Conservation (phyloP, 2,888 invertebrate species). For the Patella depressa region DNA sequence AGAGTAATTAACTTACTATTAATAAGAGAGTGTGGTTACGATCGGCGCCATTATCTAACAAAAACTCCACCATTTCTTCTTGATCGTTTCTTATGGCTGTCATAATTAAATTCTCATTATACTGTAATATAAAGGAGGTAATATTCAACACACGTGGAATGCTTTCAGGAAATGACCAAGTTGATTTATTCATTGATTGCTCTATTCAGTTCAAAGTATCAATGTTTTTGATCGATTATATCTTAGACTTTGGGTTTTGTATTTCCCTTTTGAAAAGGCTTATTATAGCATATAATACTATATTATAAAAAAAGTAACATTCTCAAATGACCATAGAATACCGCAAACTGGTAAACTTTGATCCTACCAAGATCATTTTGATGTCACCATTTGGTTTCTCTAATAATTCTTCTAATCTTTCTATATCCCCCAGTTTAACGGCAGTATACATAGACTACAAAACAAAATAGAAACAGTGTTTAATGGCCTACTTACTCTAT, state of each 20-base stretch:
- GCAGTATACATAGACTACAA: slow-evolving; percentile 56
- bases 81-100: slow-evolving; percentile 62
- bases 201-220: too few species aligned
- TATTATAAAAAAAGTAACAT: too few species aligned
- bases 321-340: too few species aligned
- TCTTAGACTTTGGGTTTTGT: too few species aligned
- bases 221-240: too few species aligned
- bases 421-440: slow-evolving; percentile 59
- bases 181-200: too few species aligned
- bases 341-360: too few species aligned
- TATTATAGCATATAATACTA: too few species aligned
- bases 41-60: slow-evolving; percentile 68
- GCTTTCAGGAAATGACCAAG: too few species aligned
- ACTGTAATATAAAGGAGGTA: slow-evolving; percentile 47
- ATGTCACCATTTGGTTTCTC: slow-evolving; percentile 62
- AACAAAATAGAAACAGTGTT: neutral
- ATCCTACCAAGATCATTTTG: slow-evolving; percentile 63
- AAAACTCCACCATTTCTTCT: slow-evolving; percentile 63
- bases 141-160: too few species aligned
- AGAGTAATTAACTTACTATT: slow-evolving; percentile 48
- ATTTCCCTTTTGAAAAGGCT: too few species aligned
- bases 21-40: slow-evolving; percentile 48
- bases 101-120: slow-evolving; percentile 67
- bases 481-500: too few species aligned
- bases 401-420: slow-evolving; percentile 57